phyloP scores from a whole-genome alignment of 2,797 vertebrate genomes.

The Cheirogaleus major region DNA sequence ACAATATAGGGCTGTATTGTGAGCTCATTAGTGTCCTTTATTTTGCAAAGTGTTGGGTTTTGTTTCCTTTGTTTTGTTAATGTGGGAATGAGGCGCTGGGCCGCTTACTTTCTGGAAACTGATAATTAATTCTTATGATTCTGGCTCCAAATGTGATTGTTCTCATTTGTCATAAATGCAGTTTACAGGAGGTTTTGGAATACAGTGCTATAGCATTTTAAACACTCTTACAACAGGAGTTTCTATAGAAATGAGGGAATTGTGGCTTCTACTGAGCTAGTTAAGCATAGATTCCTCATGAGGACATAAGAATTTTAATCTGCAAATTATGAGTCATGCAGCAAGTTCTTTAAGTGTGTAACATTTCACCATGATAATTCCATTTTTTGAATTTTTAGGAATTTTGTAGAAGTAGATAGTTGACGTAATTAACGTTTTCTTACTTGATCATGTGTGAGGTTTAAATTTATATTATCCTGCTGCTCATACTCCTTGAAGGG shows the following conservation, averaged over 20 bases:
- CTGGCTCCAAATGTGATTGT: background rate
- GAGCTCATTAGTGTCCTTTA: background rate
- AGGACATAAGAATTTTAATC: slow-evolving; percentile 40
- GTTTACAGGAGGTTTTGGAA: background rate
- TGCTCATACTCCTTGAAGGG: background rate
- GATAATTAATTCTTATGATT: background rate
- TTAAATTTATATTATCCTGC: background rate
- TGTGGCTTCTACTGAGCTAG: background rate
- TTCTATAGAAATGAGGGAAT: background rate
- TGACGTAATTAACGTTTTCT: background rate
- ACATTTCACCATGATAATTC: background rate
- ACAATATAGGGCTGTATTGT: background rate
- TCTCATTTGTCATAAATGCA: background rate
- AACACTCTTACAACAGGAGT: background rate
- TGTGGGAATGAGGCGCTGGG: background rate
- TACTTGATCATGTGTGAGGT: background rate
- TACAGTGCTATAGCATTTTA: background rate
- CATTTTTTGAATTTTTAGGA: background rate
- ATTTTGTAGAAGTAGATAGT: background rate
- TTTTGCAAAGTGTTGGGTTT: background rate
- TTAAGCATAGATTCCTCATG: background rate
- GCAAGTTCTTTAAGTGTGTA: slow-evolving; percentile 17
- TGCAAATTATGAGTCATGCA: slow-evolving; percentile 8
- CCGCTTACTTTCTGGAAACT: slow-evolving; percentile 28
- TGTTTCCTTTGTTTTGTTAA: background rate